Base-by-base conservation (phyloP, 2,888 invertebrate species). In the Schizotus pectinicornis region DNA sequence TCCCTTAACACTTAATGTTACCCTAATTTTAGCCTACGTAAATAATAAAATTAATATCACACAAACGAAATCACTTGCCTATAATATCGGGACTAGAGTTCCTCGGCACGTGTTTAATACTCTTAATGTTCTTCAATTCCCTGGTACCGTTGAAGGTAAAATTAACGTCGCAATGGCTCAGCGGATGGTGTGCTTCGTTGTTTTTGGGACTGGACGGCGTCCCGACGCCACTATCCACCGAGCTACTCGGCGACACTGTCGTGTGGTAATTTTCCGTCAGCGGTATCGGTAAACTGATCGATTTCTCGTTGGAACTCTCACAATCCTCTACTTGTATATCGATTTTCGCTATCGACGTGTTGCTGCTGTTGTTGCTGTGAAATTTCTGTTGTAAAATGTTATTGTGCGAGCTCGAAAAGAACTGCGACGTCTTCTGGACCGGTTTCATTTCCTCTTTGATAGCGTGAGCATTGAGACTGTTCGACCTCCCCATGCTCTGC, bases 71-170 rank as follows among this genome's bases (percentile, higher is more conserved):
- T 71, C 65, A 72, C 61, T 74, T 74, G 9, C 63, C 64, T 43
- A 74, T 58, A 59, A 74, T 64, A 61, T 76, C 74, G 1, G 75
- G 72, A 64, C 72, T 74, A 38, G 73, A 74, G 62, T 74, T 73
- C 49, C 68, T 61, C 47, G 68, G 47, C 33, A 67, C 54, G 36
- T 70, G 68, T 56, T 68, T 70, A 8, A 75, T 55, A 55, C 70
- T 75, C 61, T 87, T 83, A 22, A 92, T 86, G 49, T 88, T 89
- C 74, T 91, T 92, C 58, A 93, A 78, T 74, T 92, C 90, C 0
- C 91, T 90, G 0, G 90, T 90, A 5, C 91, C 92, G 68, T 90
- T 90, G 72, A 88, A 93, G 62, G 88, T 89, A 41, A 92, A 91
- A 71, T 88, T 89, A 0, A 92, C 90, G 72, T 91, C 92, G 56